These are phyloP conservation scores for Gila robusta DNA, from an alignment of 2,797 vertebrate species.

Conservation along the genomic window DNA sequence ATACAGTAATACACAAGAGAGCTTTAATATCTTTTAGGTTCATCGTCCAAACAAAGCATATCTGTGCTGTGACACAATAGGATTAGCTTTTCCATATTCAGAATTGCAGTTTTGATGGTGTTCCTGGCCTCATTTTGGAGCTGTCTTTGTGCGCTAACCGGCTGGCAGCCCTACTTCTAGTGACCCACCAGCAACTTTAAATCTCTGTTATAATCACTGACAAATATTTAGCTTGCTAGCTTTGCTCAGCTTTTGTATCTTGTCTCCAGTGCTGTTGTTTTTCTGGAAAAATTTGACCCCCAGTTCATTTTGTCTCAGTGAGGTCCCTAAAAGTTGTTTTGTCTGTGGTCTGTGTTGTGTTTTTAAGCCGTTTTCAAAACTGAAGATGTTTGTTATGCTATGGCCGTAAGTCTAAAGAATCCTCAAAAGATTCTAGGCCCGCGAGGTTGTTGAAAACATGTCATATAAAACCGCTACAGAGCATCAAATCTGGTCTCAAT, in stretches of 20 bases:
- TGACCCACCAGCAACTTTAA: conserved; percentile 21
- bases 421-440: conserved; percentile 66
- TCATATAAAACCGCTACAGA: conserved; percentile 77
- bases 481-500: conserved; percentile 75
- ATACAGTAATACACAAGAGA: conserved; percentile 47
- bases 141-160: not conserved
- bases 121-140: conserved; percentile 29
- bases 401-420: conserved; percentile 66
- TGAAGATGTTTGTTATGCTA: conserved; percentile 72
- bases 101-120: conserved; percentile 13
- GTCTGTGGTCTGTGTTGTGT: not conserved
- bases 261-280: not conserved
- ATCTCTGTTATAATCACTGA: not conserved
- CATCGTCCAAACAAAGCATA: conserved; percentile 52
- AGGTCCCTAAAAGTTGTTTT: conserved; percentile 16
- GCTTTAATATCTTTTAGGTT: conserved; percentile 42
- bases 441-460: conserved; percentile 72
- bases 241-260: conserved; percentile 11
- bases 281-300: conserved; percentile 15
- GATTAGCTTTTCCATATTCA: conserved; percentile 44
- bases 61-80: conserved; percentile 48
- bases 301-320: conserved; percentile 26
- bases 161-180: not conserved
- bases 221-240: conserved; percentile 22
- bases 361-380: conserved; percentile 50